phyloP scores from a whole-genome alignment of 1,140 invertebrate genomes.

The Philotrypesis tridentata region DNA sequence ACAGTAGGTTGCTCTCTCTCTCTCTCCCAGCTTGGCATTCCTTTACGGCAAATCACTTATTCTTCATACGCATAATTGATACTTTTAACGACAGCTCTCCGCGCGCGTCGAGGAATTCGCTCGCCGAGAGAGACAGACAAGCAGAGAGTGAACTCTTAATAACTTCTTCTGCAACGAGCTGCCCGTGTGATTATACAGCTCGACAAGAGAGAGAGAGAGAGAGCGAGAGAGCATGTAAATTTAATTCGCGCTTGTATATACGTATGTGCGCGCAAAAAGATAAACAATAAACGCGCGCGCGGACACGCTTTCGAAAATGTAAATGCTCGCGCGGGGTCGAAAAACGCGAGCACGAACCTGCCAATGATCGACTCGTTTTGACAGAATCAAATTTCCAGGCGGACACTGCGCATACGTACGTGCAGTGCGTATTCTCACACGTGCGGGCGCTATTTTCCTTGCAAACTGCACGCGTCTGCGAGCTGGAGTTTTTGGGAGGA shows the following conservation, averaged over 20 bases:
- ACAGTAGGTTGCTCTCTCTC: background rate
- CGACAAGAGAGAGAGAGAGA: too few species aligned
- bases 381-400: background rate
- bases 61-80: slow-evolving; percentile 21
- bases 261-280: background rate
- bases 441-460: too few species aligned
- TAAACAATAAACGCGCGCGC: background rate
- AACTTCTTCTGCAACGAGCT: background rate
- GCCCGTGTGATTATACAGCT: background rate
- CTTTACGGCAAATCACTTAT: slow-evolving; percentile 17
- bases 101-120: background rate
- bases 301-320: slow-evolving; percentile 14
- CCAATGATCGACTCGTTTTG: slow-evolving; percentile 20
- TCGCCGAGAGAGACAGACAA: too few species aligned
- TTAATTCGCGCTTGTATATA: slow-evolving; percentile 5
- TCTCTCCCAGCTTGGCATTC: slow-evolving; percentile 7
- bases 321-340: background rate
- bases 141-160: too few species aligned
- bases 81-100: slow-evolving; percentile 9
- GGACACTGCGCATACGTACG: too few species aligned
- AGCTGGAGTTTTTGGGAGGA: too few species aligned
- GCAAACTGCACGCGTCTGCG: too few species aligned
- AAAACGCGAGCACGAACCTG: background rate
- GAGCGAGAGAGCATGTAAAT: background rate
- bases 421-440: too few species aligned